Evolutionary conservation across 2,113 vertebrate species (phyloP).

Genomic region (Microtus montanus): DNA sequence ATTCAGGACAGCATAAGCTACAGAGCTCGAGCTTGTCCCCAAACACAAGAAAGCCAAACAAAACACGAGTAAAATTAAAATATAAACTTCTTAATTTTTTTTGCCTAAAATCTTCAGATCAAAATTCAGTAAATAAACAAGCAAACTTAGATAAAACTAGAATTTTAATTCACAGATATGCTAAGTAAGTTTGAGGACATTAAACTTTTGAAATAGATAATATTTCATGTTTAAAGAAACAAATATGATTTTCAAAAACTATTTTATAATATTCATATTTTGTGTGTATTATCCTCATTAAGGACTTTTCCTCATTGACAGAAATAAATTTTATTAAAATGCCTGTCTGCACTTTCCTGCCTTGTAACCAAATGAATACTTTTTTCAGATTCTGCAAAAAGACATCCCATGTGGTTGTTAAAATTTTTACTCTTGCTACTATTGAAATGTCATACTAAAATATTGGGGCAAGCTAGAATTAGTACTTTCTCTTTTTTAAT

Average conservation of each 20-base stretch:
- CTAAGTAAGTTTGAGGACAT: not conserved
- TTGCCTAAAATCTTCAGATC: not conserved
- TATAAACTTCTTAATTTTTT: not conserved
- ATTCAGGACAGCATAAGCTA: not conserved
- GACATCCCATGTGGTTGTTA: not conserved
- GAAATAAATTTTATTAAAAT: not conserved
- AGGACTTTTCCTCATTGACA: not conserved
- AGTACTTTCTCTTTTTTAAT: not conserved
- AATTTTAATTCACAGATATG: not conserved
- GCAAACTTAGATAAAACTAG: not conserved
- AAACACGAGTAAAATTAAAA: not conserved
- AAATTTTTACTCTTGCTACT: not conserved
- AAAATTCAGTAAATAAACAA: not conserved
- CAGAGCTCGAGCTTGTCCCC: not conserved
- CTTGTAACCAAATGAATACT: not conserved
- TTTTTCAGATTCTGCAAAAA: not conserved
- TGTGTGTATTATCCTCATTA: not conserved
- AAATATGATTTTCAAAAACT: not conserved
- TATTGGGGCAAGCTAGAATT: not conserved
- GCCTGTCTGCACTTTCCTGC: not conserved
- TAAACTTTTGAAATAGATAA: not conserved
- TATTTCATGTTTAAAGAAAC: conserved; percentile 26
- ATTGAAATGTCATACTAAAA: not conserved
- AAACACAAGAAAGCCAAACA: not conserved
- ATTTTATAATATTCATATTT: not conserved